A percentile compares a stretch with the other conserved stretches of the same genome.
phyloP scores from a whole-genome alignment of 2,888 invertebrate species.

The Caenorhabditis becei region DNA sequence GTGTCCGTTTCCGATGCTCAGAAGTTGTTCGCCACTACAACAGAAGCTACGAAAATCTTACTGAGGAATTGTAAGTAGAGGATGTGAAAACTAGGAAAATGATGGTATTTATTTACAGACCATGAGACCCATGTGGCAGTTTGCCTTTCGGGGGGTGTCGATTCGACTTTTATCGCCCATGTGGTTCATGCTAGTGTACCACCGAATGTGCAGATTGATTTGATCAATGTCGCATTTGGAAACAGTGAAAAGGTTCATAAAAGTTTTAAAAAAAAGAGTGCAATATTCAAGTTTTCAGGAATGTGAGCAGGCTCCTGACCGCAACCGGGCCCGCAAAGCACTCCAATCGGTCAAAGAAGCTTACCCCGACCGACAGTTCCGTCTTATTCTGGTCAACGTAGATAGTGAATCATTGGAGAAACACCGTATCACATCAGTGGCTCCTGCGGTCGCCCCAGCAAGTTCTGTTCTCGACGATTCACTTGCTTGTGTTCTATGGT shows the following conservation, averaged over 20 bases:
- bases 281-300: constrained; percentile 44
- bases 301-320: constrained; percentile 67
- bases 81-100: background rate
- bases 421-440: constrained; percentile 49
- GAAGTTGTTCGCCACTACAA: constrained; percentile 17
- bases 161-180: constrained; percentile 92
- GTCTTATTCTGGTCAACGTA: constrained; percentile 78
- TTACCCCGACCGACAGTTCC: constrained; percentile 87
- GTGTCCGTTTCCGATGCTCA: background rate
- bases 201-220: constrained; percentile 80
- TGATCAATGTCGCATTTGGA: constrained; percentile 75
- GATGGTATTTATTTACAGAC: constrained; percentile 15
- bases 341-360: constrained; percentile 86
- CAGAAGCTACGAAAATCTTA: constrained; percentile 34
- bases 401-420: constrained; percentile 68
- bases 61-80: constrained; percentile 32
- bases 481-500: constrained; percentile 93
- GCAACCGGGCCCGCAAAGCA: constrained; percentile 83
- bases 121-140: constrained; percentile 85
- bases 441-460: constrained; percentile 85
- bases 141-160: constrained; percentile 96
- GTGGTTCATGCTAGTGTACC: constrained; percentile 84
- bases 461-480: constrained; percentile 95
- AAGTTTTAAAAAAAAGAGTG: background rate
- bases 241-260: constrained; percentile 52